Conservation (phyloP, 2,113 vertebrate species). For the Sula dactylatra region DNA sequence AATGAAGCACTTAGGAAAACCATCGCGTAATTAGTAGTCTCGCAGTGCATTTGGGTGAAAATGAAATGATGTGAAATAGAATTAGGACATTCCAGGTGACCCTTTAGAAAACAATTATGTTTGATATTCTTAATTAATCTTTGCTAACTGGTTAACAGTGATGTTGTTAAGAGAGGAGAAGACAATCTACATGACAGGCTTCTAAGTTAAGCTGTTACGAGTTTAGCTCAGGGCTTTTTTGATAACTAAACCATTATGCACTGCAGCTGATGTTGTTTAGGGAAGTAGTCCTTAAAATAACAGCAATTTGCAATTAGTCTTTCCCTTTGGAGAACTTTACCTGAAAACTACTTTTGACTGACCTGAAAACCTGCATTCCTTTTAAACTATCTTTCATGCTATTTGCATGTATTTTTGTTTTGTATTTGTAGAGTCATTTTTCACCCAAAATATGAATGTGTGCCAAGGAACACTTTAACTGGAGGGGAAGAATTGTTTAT, state of each 20-base stretch:
- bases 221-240: neutral
- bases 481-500: neutral
- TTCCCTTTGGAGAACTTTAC: neutral
- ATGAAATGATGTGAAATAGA: neutral
- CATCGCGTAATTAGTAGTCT: neutral
- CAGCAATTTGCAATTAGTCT: neutral
- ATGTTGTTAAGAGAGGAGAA: neutral
- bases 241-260: neutral
- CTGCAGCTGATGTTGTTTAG: neutral
- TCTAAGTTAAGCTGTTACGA: neutral
- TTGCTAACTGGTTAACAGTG: neutral
- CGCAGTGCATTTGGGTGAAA: neutral
- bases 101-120: neutral
- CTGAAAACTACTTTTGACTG: neutral
- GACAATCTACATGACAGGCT: neutral
- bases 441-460: neutral
- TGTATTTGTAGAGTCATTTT: neutral
- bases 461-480: neutral
- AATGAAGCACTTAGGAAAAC: neutral
- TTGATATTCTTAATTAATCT: neutral
- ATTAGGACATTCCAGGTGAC: neutral
- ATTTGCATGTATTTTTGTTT: neutral
- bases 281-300: neutral
- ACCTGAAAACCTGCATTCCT: neutral
- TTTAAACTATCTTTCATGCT: neutral